Conservation (phyloP, 2,797 vertebrate genomes). For the Vespertilio murinus region DNA sequence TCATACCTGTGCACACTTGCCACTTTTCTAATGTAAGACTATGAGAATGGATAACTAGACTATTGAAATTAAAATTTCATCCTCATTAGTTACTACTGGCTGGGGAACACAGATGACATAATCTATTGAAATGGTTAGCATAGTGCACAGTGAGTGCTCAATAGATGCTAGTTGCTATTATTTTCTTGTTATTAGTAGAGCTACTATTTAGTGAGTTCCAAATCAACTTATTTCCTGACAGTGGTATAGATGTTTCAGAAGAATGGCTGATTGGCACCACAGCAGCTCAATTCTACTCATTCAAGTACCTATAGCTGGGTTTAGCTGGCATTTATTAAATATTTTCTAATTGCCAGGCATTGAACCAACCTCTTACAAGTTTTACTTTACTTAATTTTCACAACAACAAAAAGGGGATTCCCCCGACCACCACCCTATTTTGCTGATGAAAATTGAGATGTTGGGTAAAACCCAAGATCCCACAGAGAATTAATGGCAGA, state of each 20-base stretch:
- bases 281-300: neutral
- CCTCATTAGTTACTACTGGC: neutral
- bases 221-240: neutral
- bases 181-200: neutral
- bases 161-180: neutral
- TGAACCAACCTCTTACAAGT: neutral
- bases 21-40: neutral
- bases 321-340: neutral
- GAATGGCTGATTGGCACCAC: neutral
- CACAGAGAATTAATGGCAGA: neutral
- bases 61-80: neutral
- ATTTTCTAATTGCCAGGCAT: neutral
- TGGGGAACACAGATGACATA: neutral
- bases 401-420: neutral
- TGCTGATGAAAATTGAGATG: neutral
- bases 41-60: neutral
- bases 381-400: constrained; percentile 12
- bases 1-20: neutral
- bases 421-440: neutral
- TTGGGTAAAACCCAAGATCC: neutral
- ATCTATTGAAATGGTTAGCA: neutral
- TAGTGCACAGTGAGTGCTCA: neutral
- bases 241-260: neutral
- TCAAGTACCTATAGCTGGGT: neutral
- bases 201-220: neutral